Conservation (phyloP, 1,140 invertebrate species). For the Musca vetustissima region DNA sequence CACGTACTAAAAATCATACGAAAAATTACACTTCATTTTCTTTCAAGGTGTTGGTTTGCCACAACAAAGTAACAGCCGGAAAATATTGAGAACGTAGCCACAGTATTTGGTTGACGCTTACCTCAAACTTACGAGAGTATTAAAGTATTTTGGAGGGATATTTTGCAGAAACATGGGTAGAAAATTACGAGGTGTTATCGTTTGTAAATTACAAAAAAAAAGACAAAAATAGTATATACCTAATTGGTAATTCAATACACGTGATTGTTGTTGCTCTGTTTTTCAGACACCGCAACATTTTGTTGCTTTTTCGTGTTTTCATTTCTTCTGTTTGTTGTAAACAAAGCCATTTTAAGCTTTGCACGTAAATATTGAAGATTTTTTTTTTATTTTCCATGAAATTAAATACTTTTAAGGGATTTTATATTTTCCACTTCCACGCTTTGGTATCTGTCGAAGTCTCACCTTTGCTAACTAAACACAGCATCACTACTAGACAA, state of each 20-base stretch:
- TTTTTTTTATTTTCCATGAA: constrained; percentile 10
- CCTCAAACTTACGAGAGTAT: not conserved
- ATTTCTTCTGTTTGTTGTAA: constrained; percentile 1
- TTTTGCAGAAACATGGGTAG: not conserved
- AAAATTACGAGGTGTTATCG: not conserved
- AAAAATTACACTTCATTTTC: constrained; percentile 11
- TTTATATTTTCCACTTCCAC: not conserved
- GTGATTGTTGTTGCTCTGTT: not conserved
- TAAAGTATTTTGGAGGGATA: not conserved
- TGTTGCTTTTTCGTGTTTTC: too few relatives aligned
- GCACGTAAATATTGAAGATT: constrained; percentile 15
- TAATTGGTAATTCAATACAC: not conserved
- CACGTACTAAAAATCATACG: constrained; percentile 8
- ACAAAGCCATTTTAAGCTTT: constrained; percentile 12
- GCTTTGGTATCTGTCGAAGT: too few relatives aligned
- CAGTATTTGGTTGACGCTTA: constrained; percentile 5
- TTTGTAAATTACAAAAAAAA: not conserved
- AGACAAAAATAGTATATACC: too few relatives aligned
- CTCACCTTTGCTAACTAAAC: too few relatives aligned
- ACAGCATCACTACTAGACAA: too few relatives aligned
- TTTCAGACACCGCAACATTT: not conserved
- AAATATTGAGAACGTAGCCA: constrained; percentile 5
- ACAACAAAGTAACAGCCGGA: not conserved
- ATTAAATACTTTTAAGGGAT: not conserved
- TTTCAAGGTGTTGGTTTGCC: not conserved